Evolutionary conservation across 2,113 vertebrate species (phyloP).

Genomic region (Coturnix japonica): DNA sequence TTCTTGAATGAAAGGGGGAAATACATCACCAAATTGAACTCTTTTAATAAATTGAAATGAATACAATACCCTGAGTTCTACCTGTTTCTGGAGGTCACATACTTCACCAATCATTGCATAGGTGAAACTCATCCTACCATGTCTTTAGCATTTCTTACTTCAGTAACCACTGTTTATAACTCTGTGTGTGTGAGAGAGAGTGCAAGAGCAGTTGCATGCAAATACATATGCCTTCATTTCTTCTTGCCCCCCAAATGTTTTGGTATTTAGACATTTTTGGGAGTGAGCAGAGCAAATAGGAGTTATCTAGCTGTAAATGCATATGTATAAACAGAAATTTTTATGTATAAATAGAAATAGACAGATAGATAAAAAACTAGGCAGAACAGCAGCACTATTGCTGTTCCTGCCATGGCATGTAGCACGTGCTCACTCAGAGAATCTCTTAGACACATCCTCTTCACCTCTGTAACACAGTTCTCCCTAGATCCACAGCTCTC

Average conservation of each 20-base stretch:
- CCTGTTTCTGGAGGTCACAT: neutral
- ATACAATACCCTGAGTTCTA: neutral
- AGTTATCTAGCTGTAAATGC: neutral
- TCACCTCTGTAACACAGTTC: neutral
- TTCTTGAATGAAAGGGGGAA: neutral
- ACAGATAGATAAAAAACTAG: neutral
- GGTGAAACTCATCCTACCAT: neutral
- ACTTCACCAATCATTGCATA: neutral
- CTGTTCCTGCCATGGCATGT: neutral
- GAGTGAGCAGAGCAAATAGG: neutral
- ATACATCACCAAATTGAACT: neutral
- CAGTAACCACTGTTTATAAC: neutral
- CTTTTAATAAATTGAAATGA: neutral
- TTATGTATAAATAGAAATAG: neutral
- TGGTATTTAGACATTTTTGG: neutral
- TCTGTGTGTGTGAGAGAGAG: fast-evolving
- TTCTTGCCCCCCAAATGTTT: fast-evolving
- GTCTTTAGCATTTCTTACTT: neutral
- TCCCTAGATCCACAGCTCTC: neutral
- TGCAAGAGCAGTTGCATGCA: neutral
- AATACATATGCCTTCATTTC: neutral
- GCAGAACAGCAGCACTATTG: neutral
- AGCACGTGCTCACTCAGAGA: neutral
- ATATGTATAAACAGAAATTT: neutral
- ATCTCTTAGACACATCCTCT: fast-evolving